A percentile compares a stretch with the other conserved stretches of the same genome.
Conservation (phyloP, 2,888 invertebrate genomes). For the Phortica okadai region DNA sequence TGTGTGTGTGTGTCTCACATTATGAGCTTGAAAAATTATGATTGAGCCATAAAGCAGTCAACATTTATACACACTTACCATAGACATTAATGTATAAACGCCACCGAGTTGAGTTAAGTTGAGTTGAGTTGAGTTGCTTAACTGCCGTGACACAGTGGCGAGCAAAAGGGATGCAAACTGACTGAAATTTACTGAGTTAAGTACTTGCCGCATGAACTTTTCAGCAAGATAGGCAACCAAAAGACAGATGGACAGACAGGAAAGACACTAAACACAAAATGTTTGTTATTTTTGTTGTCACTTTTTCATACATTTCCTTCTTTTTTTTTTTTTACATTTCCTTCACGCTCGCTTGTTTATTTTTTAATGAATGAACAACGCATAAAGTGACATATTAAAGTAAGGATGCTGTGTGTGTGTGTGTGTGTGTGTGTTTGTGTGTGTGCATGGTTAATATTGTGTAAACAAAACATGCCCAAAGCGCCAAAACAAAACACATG, state of each 20-base stretch:
- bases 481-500: background rate
- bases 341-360: background rate
- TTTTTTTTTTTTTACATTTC: too few species aligned
- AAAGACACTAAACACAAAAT: constrained; percentile 4
- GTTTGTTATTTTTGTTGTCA: background rate
- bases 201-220: constrained; percentile 21
- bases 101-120: background rate
- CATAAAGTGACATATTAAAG: background rate
- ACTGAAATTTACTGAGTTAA: constrained; percentile 44
- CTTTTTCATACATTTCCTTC: background rate
- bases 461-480: background rate
- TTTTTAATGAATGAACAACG: background rate
- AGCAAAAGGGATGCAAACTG: constrained; percentile 6
- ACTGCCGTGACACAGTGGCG: background rate
- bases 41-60: constrained; percentile 72
- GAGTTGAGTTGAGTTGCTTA: background rate
- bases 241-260: background rate
- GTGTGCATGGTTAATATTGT: constrained; percentile 4
- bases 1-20: constrained; percentile 51
- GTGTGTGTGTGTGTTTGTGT: background rate
- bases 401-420: background rate
- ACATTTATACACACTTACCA: constrained; percentile 24
- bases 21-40: constrained; percentile 71
- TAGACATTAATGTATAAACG: background rate
- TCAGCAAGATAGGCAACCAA: constrained; percentile 6